Evolutionary conservation across 2,113 vertebrate species (phyloP), one percentile per base, ranked within the genome.

Genomic region (Notothenia coriiceps): DNA sequence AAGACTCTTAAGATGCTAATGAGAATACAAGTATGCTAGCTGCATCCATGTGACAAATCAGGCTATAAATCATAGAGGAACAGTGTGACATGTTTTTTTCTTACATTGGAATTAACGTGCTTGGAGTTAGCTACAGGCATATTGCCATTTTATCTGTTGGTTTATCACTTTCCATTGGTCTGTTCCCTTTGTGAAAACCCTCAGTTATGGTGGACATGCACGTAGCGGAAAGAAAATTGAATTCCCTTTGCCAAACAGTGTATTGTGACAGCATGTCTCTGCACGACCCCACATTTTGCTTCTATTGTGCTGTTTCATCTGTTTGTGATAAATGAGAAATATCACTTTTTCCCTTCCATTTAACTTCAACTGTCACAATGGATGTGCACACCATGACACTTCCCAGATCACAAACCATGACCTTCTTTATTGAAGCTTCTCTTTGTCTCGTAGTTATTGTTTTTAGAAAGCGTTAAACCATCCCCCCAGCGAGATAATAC

Each of bases 391-490:
- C 15, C 61, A 54, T 73, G 91, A 79, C 90, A 86, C 89, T n/a
- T 79, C 77, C 74, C 13, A 35, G 25, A 84, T 91, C 79, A 75
- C 60, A 50, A 83, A 68, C 54, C 78, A 62, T 89, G 87, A 91
- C 92, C 92, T 93, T 91, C 80, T 84, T 78, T 78, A 77, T 83
- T 82, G 57, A 85, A 83, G 83, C 61, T 62, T 81, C 70, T 85
- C 84, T 89, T 86, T 92, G 89, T 90, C 87, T 92, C 84, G 87
- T 75, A 64, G 80, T 93, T 84, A 93, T 93, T 93, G 85, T 92
- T 93, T 92, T 83, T 71, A 86, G 74, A 79, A 78, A 77, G 75
- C 61, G n/a, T 86, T 85, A 82, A 86, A 82, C 70, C 83, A 46
- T 72, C 85, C 84, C 64, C 49, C 70, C 60, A 57, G 76, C 67